A percentile compares a stretch with the other conserved stretches of the same genome.
Evolutionary conservation across 2,888 invertebrate genomes (phyloP).

Genomic region (Watsonalla cultraria): DNA sequence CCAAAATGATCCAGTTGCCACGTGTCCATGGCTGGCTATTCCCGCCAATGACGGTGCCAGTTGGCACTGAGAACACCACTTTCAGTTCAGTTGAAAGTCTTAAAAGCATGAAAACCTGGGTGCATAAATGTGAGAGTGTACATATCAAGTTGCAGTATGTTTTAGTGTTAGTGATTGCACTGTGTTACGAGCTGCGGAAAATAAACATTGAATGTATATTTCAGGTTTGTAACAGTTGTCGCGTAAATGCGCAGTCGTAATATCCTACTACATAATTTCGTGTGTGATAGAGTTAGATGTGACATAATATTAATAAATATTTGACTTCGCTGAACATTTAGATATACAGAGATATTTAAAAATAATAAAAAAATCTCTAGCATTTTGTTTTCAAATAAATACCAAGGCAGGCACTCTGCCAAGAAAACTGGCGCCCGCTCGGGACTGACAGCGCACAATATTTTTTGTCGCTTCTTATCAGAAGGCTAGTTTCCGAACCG

Average conservation of each 20-base stretch:
- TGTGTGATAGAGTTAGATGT: too few relatives aligned
- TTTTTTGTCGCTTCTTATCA: too few relatives aligned
- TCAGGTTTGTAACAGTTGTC: conserved; percentile 8
- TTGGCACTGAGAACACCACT: conserved; percentile 11
- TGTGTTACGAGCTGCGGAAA: conserved; percentile 25
- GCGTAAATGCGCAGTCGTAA: not conserved
- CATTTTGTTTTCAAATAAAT: too few relatives aligned
- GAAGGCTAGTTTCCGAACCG: too few relatives aligned
- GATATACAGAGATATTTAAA: too few relatives aligned
- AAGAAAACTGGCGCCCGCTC: too few relatives aligned
- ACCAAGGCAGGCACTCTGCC: too few relatives aligned
- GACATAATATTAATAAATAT: too few relatives aligned
- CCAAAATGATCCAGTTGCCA: conserved; percentile 35
- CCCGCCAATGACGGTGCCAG: conserved; percentile 14
- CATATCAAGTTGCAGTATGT: conserved; percentile 20
- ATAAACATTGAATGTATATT: conserved; percentile 6
- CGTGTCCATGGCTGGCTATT: conserved; percentile 7
- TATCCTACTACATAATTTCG: not conserved
- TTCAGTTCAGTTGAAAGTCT: not conserved
- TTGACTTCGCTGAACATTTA: too few relatives aligned
- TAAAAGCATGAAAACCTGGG: conserved; percentile 16
- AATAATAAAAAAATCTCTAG: too few relatives aligned
- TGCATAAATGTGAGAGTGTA: conserved; percentile 9
- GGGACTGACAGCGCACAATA: too few relatives aligned
- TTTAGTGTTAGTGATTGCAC: conserved; percentile 17